Conservation (phyloP, 2,113 vertebrate genomes). For the Polypterus senegalus region DNA sequence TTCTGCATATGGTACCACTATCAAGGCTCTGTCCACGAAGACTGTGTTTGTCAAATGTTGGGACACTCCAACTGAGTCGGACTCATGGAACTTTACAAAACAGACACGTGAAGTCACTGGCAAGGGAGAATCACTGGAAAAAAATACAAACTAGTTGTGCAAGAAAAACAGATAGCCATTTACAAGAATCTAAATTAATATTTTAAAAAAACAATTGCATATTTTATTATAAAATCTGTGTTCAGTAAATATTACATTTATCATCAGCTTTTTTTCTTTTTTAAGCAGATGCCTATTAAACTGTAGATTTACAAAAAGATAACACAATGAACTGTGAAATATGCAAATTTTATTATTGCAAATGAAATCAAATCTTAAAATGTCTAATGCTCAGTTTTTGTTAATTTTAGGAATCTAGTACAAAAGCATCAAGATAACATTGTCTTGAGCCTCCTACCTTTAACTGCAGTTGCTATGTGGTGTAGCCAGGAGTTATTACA, state of each 20-base stretch:
- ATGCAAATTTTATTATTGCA: too few relatives aligned
- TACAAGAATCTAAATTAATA: too few relatives aligned
- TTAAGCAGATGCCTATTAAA: too few relatives aligned
- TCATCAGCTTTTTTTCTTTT: too few relatives aligned
- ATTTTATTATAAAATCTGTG: too few relatives aligned
- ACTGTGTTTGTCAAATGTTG: constrained; percentile 98
- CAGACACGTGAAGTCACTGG: constrained; percentile 97
- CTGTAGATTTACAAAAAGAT: too few relatives aligned
- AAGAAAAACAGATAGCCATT: constrained; percentile 40
- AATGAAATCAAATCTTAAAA: too few relatives aligned
- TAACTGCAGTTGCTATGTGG: constrained; percentile 28
- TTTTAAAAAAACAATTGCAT: too few relatives aligned
- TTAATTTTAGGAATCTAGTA: not conserved
- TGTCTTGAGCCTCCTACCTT: constrained; percentile 34
- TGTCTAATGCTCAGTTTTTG: too few relatives aligned
- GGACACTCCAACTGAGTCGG: constrained; percentile 91
- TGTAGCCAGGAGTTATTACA: constrained; percentile 34
- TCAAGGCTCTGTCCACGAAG: constrained; percentile 98
- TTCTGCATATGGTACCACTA: constrained; percentile 97
- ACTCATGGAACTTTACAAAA: constrained; percentile 99
- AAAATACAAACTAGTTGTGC: constrained; percentile 60
- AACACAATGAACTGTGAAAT: too few relatives aligned
- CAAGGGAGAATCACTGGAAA: constrained; percentile 94
- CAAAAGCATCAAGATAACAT: constrained; percentile 13
- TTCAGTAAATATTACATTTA: too few relatives aligned